Percentiles rank a stretch among this genome's conserved stretches.
phyloP scores from a whole-genome alignment of 2,888 invertebrate genomes.

The Fragum fragum region DNA sequence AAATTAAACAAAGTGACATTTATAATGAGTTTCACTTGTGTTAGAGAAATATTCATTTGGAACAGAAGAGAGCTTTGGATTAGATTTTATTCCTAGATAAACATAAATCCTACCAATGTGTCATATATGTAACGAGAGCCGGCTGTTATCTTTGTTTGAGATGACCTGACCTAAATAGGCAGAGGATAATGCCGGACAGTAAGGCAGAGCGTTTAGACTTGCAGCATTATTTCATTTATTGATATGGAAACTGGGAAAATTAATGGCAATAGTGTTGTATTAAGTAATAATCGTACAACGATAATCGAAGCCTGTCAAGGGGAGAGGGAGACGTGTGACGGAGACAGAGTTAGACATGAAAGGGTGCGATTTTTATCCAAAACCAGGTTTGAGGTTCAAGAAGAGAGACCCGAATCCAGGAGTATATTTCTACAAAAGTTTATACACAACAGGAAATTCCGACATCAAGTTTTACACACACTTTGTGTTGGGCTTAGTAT shows the following conservation, averaged over 20 bases:
- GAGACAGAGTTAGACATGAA: constrained; percentile 22
- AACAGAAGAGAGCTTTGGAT: no score
- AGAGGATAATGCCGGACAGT: constrained; percentile 4
- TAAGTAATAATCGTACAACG: constrained; percentile 27
- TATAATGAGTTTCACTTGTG: no score
- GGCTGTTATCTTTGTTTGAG: neutral
- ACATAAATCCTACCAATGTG: no score
- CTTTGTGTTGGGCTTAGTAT: constrained; percentile 26
- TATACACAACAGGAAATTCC: constrained; percentile 10
- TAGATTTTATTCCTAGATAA: no score
- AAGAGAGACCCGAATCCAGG: neutral
- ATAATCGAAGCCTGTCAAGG: constrained; percentile 16
- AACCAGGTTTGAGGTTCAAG: constrained; percentile 13
- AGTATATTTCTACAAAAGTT: constrained; percentile 1
- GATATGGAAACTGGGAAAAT: constrained; percentile 26
- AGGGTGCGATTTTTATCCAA: constrained; percentile 16
- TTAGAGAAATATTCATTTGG: no score
- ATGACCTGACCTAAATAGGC: neutral
- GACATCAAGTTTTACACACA: constrained; percentile 22
- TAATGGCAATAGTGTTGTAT: constrained; percentile 25
- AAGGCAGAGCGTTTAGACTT: constrained; percentile 3
- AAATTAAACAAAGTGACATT: no score
- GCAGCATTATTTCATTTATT: neutral
- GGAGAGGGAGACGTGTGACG: constrained; percentile 14
- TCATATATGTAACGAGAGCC: neutral